Conservation (phyloP, 2,113 vertebrate species). For the Syngnathoides biaculeatus region DNA sequence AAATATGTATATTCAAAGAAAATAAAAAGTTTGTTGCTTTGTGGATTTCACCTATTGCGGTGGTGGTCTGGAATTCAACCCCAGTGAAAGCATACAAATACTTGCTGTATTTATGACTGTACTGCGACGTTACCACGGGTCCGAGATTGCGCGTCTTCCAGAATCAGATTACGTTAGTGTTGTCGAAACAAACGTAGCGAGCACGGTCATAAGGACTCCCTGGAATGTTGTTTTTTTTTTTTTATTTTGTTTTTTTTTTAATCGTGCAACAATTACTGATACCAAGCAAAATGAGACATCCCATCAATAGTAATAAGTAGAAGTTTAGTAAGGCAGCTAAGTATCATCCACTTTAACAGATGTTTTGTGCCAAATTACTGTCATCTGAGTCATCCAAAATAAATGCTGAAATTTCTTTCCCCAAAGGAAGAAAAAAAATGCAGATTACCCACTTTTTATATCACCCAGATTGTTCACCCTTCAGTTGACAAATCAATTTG, state of each 20-base stretch:
- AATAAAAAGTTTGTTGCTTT: too few species aligned
- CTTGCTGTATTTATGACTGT: too few species aligned
- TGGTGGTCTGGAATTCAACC: too few species aligned
- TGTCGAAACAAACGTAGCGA: background rate
- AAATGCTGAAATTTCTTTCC: background rate
- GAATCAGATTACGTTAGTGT: background rate
- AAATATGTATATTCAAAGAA: too few species aligned
- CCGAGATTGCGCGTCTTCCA: background rate
- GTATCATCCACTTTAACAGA: background rate
- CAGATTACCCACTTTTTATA: slow-evolving; percentile 16
- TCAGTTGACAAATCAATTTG: slow-evolving; percentile 13
- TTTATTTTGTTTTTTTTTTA: too few species aligned
- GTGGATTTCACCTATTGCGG: too few species aligned
- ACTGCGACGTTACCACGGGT: too few species aligned
- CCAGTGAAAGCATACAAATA: too few species aligned
- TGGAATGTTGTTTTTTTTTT: too few species aligned
- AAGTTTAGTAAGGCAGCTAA: background rate
- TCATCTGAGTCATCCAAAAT: background rate
- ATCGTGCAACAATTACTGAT: background rate
- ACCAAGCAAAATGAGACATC: background rate
- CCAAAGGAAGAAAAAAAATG: background rate
- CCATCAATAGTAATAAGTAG: background rate
- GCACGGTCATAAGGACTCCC: background rate
- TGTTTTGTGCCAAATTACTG: background rate
- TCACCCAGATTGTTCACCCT: slow-evolving; percentile 16